These are phyloP conservation scores for Calvadosia cruxmelitensis DNA, from an alignment of 30 jellyfish, hydroid and myxozoan species.

Conservation along the genomic window DNA sequence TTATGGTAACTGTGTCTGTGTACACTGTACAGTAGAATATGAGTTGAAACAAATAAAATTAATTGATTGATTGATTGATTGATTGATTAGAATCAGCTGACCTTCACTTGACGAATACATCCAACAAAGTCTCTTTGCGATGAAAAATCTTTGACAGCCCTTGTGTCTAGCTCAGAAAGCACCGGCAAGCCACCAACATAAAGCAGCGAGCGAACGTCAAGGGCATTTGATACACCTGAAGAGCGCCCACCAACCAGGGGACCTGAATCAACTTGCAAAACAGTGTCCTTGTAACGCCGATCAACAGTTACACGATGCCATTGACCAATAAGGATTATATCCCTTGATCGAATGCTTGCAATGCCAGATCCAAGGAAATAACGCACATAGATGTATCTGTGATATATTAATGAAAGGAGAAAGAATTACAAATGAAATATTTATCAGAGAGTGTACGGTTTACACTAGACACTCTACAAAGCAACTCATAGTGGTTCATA, in stretches of 20 bases:
- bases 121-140: conserved; percentile 54
- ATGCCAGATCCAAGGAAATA: conserved; percentile 49
- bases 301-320: conserved; percentile 53
- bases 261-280: conserved; percentile 58
- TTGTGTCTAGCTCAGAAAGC: conserved; percentile 23
- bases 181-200: conserved; percentile 73
- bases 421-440: too few species aligned
- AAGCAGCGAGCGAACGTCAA: conserved; percentile 45
- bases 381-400: conserved; percentile 59
- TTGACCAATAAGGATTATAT: conserved; percentile 19
- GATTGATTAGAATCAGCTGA: too few species aligned
- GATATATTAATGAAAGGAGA: too few species aligned
- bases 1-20: too few species aligned
- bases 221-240: conserved; percentile 39
- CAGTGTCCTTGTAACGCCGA: conserved; percentile 56
- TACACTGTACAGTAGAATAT: too few species aligned
- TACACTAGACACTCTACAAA: too few species aligned
- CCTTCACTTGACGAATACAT: conserved; percentile 39
- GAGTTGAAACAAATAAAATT: too few species aligned
- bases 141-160: conserved; percentile 46
- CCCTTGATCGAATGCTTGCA: conserved; percentile 44
- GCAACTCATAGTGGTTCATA: too few species aligned
- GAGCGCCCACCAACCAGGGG: conserved; percentile 35
- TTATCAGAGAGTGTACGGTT: too few species aligned
- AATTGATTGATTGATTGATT: too few species aligned